Conservation (phyloP, 2,888 invertebrate species). For the Apodemia hepburni region DNA sequence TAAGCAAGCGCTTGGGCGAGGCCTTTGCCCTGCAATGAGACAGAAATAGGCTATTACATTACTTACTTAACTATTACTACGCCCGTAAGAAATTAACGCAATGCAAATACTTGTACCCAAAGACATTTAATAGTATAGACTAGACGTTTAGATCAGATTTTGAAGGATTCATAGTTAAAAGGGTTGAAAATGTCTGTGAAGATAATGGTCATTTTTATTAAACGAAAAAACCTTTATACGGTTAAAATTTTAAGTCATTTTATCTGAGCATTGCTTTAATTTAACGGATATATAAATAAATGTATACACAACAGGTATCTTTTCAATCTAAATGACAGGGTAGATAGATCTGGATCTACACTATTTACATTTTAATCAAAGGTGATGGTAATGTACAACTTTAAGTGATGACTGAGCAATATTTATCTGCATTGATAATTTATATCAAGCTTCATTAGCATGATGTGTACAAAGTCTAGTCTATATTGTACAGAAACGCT, state of each 20-base stretch:
- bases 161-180: no score
- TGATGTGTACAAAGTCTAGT: background rate
- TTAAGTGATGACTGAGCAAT: background rate
- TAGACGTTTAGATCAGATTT: no score
- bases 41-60: slow-evolving; percentile 30
- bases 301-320: background rate
- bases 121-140: no score
- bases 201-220: no score
- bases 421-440: background rate
- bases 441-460: background rate
- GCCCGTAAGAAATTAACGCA: slow-evolving; percentile 27
- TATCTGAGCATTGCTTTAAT: background rate
- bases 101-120: slow-evolving; percentile 12
- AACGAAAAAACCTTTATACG: no score
- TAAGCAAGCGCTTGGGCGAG: slow-evolving; percentile 29
- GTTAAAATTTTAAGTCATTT: no score
- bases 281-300: slow-evolving; percentile 20
- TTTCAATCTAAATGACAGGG: background rate
- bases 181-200: no score
- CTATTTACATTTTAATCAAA: background rate
- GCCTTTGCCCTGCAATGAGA: slow-evolving; percentile 31
- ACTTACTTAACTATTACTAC: slow-evolving; percentile 28
- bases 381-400: background rate
- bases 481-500: background rate
- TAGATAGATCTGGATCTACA: background rate